Conservation (phyloP, 1,140 invertebrate species). For the Eueides isabella region DNA sequence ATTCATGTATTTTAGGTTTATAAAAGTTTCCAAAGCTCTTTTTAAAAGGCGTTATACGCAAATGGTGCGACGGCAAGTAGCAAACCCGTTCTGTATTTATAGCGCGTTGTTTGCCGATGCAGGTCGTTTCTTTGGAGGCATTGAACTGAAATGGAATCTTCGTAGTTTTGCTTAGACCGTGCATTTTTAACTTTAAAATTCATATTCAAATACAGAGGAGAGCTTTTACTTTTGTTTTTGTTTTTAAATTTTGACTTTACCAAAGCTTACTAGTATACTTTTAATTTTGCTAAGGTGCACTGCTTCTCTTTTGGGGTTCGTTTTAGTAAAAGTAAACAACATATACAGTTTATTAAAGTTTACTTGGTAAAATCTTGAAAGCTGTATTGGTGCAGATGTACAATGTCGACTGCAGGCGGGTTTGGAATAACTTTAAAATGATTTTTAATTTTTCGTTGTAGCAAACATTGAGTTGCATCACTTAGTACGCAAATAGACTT, state of each 20-base stretch:
- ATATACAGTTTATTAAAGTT: neutral
- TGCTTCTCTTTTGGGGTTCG: neutral
- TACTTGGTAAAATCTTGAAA: too few relatives aligned
- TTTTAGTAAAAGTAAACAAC: neutral
- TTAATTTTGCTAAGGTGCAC: neutral
- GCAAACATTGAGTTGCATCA: too few relatives aligned
- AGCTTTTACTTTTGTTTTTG: neutral
- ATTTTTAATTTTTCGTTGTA: too few relatives aligned
- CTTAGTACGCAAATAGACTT: too few relatives aligned
- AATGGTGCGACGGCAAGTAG: conserved; percentile 27
- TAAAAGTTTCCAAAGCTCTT: conserved; percentile 14
- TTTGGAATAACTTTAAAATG: neutral
- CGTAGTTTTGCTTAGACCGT: conserved; percentile 30
- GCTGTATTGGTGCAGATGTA: too few relatives aligned
- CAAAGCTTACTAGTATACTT: neutral
- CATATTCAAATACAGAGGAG: conserved; percentile 9
- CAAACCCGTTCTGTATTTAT: conserved; percentile 41
- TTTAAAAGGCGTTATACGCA: conserved; percentile 29
- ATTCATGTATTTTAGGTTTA: neutral
- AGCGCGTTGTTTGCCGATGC: conserved; percentile 31
- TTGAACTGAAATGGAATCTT: conserved; percentile 36
- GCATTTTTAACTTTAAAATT: conserved; percentile 27
- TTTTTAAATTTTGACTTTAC: neutral
- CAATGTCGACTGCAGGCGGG: too few relatives aligned
- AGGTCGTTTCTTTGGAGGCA: conserved; percentile 33